A percentile compares a stretch with the other conserved stretches of the same genome.
phyloP scores from a whole-genome alignment of 2,113 vertebrate genomes.

The Anguilla rostrata region DNA sequence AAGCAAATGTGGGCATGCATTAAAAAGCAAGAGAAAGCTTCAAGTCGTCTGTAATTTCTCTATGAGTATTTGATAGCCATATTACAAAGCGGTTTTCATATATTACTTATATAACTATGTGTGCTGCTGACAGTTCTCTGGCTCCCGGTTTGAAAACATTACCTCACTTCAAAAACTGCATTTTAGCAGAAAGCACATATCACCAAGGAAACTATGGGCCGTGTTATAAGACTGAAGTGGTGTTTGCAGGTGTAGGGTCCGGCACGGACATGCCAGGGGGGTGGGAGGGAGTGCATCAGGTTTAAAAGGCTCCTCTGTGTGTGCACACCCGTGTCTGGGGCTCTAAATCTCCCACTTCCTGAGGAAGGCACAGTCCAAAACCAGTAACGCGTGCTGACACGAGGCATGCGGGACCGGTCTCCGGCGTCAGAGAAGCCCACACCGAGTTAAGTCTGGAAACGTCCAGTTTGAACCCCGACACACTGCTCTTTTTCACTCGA shows the following conservation, averaged over 20 bases:
- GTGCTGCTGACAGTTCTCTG: background rate
- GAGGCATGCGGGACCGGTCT: background rate
- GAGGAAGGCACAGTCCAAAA: background rate
- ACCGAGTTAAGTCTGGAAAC: background rate
- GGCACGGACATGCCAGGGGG: background rate
- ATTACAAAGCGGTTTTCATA: background rate
- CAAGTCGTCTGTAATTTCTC: background rate
- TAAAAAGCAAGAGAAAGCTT: background rate
- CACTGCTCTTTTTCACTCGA: too few species aligned
- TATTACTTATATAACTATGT: background rate
- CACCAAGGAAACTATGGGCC: background rate
- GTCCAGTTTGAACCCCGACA: too few species aligned
- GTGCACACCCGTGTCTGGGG: background rate
- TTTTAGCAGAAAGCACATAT: background rate
- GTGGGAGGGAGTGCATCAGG: background rate
- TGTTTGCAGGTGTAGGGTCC: background rate
- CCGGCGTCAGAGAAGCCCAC: background rate
- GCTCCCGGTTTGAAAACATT: background rate
- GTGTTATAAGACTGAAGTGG: background rate
- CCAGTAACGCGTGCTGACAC: background rate
- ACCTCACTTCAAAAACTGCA: background rate
- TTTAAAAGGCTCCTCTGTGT: background rate
- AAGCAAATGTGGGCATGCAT: background rate
- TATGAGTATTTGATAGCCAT: background rate
- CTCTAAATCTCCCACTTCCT: constrained; percentile 8